Conservation (phyloP, 2,888 invertebrate genomes). For the Gryllus longicercus region DNA sequence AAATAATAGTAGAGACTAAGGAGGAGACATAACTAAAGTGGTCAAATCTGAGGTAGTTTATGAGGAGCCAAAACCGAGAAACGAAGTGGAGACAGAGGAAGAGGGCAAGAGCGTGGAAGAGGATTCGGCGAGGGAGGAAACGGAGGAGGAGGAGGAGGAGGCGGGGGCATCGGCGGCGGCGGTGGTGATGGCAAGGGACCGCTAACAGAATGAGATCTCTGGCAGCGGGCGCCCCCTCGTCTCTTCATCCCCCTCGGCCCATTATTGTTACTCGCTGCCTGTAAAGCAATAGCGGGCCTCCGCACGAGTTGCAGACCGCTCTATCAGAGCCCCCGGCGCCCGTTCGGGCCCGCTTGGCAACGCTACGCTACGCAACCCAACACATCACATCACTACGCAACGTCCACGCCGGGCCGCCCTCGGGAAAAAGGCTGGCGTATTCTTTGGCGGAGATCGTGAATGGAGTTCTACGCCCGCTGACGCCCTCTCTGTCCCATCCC, state of each 20-base stretch:
- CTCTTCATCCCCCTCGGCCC: neutral
- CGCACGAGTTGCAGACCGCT: neutral
- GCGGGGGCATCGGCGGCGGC: neutral
- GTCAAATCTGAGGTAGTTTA: too few relatives aligned
- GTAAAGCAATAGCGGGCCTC: neutral
- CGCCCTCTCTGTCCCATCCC: too few relatives aligned
- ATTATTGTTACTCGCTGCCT: neutral
- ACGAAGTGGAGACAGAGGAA: too few relatives aligned
- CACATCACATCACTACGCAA: too few relatives aligned
- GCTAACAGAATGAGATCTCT: constrained; percentile 7
- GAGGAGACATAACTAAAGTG: too few relatives aligned
- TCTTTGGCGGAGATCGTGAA: too few relatives aligned
- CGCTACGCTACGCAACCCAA: too few relatives aligned
- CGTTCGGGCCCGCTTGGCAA: neutral
- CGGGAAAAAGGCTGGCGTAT: too few relatives aligned
- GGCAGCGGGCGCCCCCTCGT: neutral
- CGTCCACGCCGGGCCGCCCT: too few relatives aligned
- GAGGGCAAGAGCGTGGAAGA: neutral
- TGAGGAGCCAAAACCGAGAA: too few relatives aligned
- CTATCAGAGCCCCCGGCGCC: neutral
- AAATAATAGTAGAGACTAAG: too few relatives aligned
- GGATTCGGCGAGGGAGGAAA: neutral
- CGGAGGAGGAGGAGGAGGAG: neutral
- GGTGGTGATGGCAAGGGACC: neutral
- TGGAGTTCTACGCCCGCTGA: too few relatives aligned